Evolutionary conservation across 2,113 vertebrate species (phyloP).

Genomic region (Melierax canorus): DNA sequence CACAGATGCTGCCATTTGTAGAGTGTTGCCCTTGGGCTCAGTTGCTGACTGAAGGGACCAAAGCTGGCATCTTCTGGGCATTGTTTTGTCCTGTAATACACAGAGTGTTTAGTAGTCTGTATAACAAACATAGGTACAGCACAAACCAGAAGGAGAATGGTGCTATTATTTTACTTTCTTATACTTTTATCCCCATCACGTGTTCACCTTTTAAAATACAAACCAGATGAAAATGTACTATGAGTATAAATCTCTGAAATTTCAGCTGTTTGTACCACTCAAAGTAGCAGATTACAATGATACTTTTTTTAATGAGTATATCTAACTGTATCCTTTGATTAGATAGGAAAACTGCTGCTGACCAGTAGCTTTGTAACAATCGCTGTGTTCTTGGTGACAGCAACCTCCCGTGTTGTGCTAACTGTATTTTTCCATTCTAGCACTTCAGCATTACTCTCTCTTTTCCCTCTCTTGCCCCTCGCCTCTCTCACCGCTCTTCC

Average conservation of each 20-base stretch:
- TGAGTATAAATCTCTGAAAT: neutral
- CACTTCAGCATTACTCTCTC: neutral
- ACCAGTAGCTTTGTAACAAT: neutral
- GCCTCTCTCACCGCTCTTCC: too few relatives aligned
- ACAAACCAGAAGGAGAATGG: neutral
- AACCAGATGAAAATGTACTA: neutral
- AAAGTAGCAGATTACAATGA: neutral
- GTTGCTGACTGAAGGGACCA: neutral
- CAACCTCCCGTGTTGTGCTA: neutral
- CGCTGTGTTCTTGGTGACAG: neutral
- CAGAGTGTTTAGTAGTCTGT: neutral
- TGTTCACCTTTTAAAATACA: neutral
- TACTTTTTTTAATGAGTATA: neutral
- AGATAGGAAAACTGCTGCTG: neutral
- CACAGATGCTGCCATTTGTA: neutral
- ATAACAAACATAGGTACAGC: neutral
- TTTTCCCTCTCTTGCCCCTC: too few relatives aligned
- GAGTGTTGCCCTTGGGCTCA: neutral
- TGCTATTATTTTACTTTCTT: neutral
- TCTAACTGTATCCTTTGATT: neutral
- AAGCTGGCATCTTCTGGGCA: neutral
- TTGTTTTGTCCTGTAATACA: neutral
- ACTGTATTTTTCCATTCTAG: neutral
- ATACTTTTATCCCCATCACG: neutral
- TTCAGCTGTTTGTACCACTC: neutral